Percentiles rank a stretch among this genome's conserved stretches.
phyloP scores from a whole-genome alignment of 2,113 vertebrate genomes.

The Chauna torquata region DNA sequence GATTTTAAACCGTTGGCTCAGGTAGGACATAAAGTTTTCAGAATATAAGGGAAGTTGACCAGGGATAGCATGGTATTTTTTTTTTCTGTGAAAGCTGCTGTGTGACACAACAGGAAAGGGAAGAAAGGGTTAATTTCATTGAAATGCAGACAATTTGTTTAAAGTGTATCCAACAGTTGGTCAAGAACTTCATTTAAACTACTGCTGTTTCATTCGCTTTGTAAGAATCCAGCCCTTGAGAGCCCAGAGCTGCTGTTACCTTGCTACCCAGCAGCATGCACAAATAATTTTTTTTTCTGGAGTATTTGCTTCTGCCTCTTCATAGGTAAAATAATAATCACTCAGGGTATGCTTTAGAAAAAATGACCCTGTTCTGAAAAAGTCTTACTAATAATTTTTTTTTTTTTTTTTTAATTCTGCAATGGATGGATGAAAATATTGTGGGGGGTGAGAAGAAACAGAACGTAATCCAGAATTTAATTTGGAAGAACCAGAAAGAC shows the following conservation, averaged over 20 bases:
- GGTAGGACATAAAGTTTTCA: not conserved
- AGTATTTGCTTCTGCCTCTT: not conserved
- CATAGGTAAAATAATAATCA: not conserved
- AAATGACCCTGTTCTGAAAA: not conserved
- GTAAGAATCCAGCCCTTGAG: not conserved
- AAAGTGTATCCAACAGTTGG: not conserved
- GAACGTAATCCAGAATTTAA: not conserved
- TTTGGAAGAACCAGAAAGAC: not conserved
- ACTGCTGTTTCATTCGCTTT: not conserved
- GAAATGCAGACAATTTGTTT: not conserved
- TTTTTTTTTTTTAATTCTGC: not conserved
- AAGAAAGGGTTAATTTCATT: not conserved
- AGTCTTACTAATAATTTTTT: not conserved
- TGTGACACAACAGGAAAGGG: not conserved
- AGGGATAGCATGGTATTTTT: not conserved
- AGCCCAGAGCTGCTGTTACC: not conserved
- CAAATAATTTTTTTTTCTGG: not conserved
- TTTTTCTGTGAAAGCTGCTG: not conserved
- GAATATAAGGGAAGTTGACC: not conserved
- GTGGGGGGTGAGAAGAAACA: not conserved
- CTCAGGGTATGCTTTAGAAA: not conserved
- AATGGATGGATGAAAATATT: not conserved
- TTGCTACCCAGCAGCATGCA: not conserved
- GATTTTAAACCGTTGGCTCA: not conserved
- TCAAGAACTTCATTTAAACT: not conserved